Conservation (phyloP, 1,140 invertebrate species). For the Cyclargus thomasi region DNA sequence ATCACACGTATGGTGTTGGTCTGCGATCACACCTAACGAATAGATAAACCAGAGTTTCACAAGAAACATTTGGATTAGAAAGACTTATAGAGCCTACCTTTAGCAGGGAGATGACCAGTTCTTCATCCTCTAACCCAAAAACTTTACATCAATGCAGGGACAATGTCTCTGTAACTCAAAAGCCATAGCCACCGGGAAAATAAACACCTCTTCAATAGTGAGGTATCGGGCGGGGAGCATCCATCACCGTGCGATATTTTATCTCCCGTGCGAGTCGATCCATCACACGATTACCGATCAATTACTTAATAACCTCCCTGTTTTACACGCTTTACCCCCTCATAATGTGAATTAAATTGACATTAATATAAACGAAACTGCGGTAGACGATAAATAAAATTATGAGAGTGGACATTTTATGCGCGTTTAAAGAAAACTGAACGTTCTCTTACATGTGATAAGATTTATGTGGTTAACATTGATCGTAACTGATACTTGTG, state of each 20-base stretch:
- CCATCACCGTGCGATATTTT: slow-evolving; percentile 13
- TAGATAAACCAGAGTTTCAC: no score
- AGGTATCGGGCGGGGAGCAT: slow-evolving; percentile 6
- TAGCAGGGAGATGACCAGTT: no score
- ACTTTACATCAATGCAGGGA: neutral
- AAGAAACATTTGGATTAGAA: no score
- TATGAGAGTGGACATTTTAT: neutral
- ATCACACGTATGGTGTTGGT: no score
- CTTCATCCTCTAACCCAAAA: no score
- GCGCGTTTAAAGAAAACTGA: no score
- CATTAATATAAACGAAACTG: neutral
- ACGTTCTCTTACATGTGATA: no score
- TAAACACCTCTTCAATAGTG: slow-evolving; percentile 14
- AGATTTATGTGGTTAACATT: no score
- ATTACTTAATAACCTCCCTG: slow-evolving; percentile 13
- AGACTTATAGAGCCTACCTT: no score
- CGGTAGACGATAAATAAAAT: neutral
- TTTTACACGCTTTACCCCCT: neutral
- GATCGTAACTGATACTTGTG: no score
- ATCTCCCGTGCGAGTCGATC: slow-evolving; percentile 14
- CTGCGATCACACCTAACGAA: no score
- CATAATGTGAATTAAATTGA: neutral
- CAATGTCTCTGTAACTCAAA: neutral
- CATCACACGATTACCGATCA: slow-evolving; percentile 17
- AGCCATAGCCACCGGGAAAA: neutral